Conservation (phyloP, 1,140 invertebrate genomes). For the Trichonephila inaurata region DNA sequence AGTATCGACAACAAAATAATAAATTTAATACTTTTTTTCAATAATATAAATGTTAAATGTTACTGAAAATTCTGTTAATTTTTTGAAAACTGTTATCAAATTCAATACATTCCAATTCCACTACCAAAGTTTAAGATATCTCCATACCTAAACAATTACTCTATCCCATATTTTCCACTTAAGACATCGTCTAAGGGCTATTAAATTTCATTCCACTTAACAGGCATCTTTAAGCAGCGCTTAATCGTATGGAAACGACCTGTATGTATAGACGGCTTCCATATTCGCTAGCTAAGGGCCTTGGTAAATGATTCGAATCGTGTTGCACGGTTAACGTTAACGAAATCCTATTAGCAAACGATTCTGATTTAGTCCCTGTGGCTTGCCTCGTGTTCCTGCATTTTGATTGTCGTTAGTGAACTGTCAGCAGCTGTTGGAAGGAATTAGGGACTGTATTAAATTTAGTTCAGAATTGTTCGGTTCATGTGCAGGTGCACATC, state of each 20-base stretch:
- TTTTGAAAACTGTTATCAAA: too few relatives aligned
- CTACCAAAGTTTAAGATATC: neutral
- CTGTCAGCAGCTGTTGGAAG: conserved; percentile 25
- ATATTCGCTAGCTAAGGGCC: neutral
- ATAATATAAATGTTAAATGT: too few relatives aligned
- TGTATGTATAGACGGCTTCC: neutral
- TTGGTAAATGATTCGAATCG: conserved; percentile 34
- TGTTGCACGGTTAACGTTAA: conserved; percentile 9
- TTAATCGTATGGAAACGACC: neutral
- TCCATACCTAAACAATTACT: neutral
- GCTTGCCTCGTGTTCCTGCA: conserved; percentile 24
- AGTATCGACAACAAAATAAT: too few relatives aligned
- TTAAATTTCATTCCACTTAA: neutral
- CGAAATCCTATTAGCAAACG: conserved; percentile 35
- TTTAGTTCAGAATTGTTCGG: neutral
- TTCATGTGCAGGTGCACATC: neutral
- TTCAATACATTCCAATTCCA: too few relatives aligned
- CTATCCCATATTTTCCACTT: neutral
- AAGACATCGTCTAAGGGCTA: neutral
- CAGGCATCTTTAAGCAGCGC: neutral
- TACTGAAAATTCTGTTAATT: too few relatives aligned
- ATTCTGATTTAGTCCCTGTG: conserved; percentile 32
- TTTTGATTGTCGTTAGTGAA: conserved; percentile 39
- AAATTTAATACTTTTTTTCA: too few relatives aligned
- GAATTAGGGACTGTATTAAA: neutral